Evolutionary conservation across 2,113 vertebrate genomes (phyloP).

Genomic region (Rhinogobius similis): DNA sequence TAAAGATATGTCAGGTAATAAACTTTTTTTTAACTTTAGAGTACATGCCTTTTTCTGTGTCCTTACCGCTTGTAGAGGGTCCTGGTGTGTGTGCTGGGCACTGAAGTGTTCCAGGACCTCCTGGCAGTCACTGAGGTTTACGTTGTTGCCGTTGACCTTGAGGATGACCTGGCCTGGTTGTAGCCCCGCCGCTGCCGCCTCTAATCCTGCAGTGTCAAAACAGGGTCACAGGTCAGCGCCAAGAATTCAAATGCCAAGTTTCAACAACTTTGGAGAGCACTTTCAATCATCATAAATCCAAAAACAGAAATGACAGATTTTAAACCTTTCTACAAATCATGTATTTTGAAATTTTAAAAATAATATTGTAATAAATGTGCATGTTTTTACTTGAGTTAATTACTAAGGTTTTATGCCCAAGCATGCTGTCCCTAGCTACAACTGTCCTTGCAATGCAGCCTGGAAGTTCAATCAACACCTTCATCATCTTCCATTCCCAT

Average conservation of each 20-base stretch:
- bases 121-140: slow-evolving; percentile 76
- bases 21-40: not conserved
- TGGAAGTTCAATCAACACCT: slow-evolving; percentile 65
- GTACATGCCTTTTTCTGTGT: not conserved
- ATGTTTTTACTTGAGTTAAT: slow-evolving; percentile 21
- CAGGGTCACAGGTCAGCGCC: slow-evolving; percentile 24
- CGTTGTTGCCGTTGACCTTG: slow-evolving; percentile 91
- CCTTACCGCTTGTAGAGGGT: slow-evolving; percentile 68
- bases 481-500: slow-evolving; percentile 38
- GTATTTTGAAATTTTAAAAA: not conserved
- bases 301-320: not conserved
- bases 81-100: slow-evolving; percentile 79
- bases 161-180: slow-evolving; percentile 92
- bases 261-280: slow-evolving; percentile 14
- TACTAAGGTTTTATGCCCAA: slow-evolving; percentile 20
- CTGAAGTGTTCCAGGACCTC: slow-evolving; percentile 93
- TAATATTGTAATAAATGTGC: not conserved
- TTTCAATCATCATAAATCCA: not conserved
- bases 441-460: slow-evolving; percentile 41
- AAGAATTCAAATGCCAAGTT: slow-evolving; percentile 5
- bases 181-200: slow-evolving; percentile 85
- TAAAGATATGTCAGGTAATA: not conserved
- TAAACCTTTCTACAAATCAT: not conserved
- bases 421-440: slow-evolving; percentile 24
- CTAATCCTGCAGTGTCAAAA: slow-evolving; percentile 80